Evolutionary conservation across 2,797 vertebrate species (phyloP), one percentile per base, ranked within the genome.

Genomic region (Microchirus variegatus): DNA sequence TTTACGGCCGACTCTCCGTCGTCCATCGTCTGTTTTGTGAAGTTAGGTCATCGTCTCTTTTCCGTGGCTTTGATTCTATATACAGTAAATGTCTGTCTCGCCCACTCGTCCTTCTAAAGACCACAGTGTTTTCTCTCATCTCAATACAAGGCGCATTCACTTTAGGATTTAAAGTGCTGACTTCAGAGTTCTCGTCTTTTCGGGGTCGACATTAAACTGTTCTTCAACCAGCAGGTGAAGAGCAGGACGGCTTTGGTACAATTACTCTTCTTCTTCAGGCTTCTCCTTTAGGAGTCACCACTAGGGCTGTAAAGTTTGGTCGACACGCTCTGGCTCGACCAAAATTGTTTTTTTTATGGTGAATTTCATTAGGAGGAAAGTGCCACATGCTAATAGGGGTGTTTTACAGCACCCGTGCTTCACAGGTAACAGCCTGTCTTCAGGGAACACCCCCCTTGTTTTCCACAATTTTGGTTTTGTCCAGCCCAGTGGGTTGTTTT

Each of bases 71-170:
- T 59, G 70, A 76, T 67, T 79, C 53, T 53, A 19, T 37, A 48
- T 55, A 63, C 73, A 68, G 66, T 1, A 0, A 73, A 59, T 58
- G 71, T 45, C 62, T 15, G 38, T 49, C 65, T 56, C 52, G 63
- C 52, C 56, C 51, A 48, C 54, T 75, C 51, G 79, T 77, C 64
- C 79, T 53, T 55, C 47, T 70, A 44, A 83, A 77, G 67, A 72
- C 75, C 53, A 59, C 43, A 37, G 37, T 73, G 67, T 76, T 70
- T 73, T 79, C 14, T 52, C 43, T 4, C 43, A 26, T 60, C 6
- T n/a, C 31, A 77, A 35, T 53, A 12, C 12, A 38, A 57, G 61
- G 50, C 60, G n/a, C 48, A 44, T 58, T 51, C 13, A 17, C 52
- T 69, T 22, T 40, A 37, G 40, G 71, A 70, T 69, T 75, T 67